These are phyloP conservation scores for Hippoglossus hippoglossus DNA, from an alignment of 2,797 vertebrate genomes.

Conservation along the genomic window DNA sequence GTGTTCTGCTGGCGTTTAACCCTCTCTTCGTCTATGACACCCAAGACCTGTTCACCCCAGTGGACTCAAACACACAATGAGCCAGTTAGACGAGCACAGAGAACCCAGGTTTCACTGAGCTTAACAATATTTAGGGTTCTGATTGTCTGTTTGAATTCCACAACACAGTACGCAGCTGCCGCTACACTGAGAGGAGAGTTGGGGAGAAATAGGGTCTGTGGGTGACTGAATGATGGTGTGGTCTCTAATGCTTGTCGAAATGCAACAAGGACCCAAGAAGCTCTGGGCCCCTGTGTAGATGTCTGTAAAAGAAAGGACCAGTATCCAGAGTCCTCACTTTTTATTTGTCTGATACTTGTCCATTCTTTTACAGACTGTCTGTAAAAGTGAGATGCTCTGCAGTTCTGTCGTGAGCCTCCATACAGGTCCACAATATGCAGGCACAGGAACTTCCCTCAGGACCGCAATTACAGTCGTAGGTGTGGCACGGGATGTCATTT, in stretches of 20 bases:
- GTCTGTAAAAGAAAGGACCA: not conserved
- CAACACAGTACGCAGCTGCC: slow-evolving; percentile 63
- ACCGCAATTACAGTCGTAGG: slow-evolving; percentile 24
- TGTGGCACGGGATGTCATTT: slow-evolving; percentile 43
- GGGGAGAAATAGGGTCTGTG: slow-evolving; percentile 24
- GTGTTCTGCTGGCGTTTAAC: slow-evolving; percentile 68
- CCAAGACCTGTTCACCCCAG: slow-evolving; percentile 74
- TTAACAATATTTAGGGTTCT: slow-evolving; percentile 65
- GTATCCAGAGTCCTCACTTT: too few species aligned
- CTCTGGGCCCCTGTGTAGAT: slow-evolving; percentile 16
- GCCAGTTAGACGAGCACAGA: slow-evolving; percentile 45
- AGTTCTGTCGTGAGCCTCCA: not conserved
- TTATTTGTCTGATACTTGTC: not conserved
- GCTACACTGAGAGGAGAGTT: slow-evolving; percentile 15
- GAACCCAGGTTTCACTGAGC: slow-evolving; percentile 50
- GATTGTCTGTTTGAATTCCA: slow-evolving; percentile 72
- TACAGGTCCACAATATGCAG: slow-evolving; percentile 1
- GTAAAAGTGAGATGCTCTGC: slow-evolving; percentile 10
- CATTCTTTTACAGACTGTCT: not conserved
- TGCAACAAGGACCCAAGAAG: slow-evolving; percentile 55
- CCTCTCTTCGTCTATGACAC: slow-evolving; percentile 62
- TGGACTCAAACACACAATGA: slow-evolving; percentile 62
- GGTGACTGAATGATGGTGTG: slow-evolving; percentile 52
- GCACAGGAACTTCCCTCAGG: not conserved
- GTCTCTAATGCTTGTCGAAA: slow-evolving; percentile 45